Base-by-base conservation (phyloP, 2,888 invertebrate genomes). In the Anthoptus insignis region DNA sequence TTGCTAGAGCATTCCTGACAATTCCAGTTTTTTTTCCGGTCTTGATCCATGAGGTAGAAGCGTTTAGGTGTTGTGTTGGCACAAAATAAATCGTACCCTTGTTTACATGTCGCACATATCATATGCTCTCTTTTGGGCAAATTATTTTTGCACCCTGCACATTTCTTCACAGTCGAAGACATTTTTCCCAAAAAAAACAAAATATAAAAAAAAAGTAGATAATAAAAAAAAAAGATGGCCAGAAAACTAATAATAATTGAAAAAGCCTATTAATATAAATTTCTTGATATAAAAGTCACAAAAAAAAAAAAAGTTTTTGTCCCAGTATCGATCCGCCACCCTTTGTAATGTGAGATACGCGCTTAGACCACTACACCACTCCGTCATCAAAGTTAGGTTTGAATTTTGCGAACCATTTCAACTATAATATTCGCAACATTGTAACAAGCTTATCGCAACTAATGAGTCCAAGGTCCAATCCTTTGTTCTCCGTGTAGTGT, bases 1-100 rank as follows among this genome's bases (percentile, higher is more conserved):
- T 66, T 69, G 27, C 61, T 69, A 6, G 49, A 19, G 29, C 66
- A 69, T 53, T 57, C 64, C 34, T 34, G 64, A 45, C 69, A 66
- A 27, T 27, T 54, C 69, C 69, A 69, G 9, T 14, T n/a, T 1
- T 6, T 37, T 58, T 64, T 64, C 9, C 50, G 45, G 13, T 66
- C 60, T 14, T 57, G 47, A 11, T 50, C 56, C 65, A 69, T 39
- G 0, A 59, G 24, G 4, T 63, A 56, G 42, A 65, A 68, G 34
- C 34, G 59, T 14, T 65, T 65, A 9, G 58, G 27, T 0, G 68
- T 34, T 13, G 64, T 57, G 22, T 65, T 68, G 3, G 65, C 65
- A 50, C 68, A 68, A 16, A 50, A 27, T 1, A 65, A 32, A 24
- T 68, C 65, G 27, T 65, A 65, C 11, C 32, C 16, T 3, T 11